Conservation (phyloP, 2,888 invertebrate species). For the Eupelmus urozonus region DNA sequence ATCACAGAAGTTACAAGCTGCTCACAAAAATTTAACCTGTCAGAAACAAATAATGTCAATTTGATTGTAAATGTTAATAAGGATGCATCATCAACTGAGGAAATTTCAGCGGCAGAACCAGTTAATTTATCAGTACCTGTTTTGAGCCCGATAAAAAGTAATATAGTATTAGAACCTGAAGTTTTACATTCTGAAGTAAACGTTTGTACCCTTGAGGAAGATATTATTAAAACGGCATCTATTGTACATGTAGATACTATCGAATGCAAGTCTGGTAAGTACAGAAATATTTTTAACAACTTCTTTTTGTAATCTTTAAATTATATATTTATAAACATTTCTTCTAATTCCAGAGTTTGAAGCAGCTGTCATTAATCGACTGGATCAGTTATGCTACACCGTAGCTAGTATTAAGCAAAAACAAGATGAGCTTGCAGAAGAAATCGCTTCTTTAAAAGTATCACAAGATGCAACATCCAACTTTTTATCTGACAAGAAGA, state of each 20-base stretch:
- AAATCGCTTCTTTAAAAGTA: neutral
- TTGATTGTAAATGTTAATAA: no score
- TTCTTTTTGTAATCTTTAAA: neutral
- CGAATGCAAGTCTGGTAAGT: conserved; percentile 11
- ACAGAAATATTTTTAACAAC: neutral
- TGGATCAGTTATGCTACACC: neutral
- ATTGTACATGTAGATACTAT: conserved; percentile 12
- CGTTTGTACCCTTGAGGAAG: no score
- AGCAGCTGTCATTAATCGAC: conserved; percentile 2
- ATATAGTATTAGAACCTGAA: no score
- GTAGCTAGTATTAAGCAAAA: conserved; percentile 3
- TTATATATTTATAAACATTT: neutral
- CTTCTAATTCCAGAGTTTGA: neutral
- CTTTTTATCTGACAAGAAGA: no score
- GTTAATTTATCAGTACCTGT: no score
- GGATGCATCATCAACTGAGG: no score
- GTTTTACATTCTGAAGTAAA: no score
- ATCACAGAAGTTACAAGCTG: no score
- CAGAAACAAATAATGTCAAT: no score
- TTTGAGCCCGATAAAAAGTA: no score
- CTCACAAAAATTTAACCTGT: no score
- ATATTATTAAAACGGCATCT: neutral
- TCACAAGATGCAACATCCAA: neutral
- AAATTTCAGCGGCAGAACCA: no score
- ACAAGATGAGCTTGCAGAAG: neutral